Evolutionary conservation across 2,113 vertebrate species (phyloP).

Genomic region (Python bivittatus): DNA sequence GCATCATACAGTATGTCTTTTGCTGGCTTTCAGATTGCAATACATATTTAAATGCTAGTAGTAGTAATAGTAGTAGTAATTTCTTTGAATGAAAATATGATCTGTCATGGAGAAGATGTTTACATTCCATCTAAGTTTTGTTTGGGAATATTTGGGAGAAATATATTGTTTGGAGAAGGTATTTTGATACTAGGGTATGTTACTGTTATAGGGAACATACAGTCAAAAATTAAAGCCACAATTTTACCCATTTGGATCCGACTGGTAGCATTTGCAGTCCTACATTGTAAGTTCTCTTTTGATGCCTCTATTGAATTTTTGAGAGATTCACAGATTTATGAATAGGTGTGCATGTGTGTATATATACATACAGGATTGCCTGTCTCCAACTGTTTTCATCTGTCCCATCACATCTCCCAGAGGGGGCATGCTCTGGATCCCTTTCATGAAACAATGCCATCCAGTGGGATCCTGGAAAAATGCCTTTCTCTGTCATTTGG

Average conservation of each 20-base stretch:
- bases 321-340: not conserved
- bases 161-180: not conserved
- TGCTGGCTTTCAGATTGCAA: not conserved
- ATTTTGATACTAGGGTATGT: not conserved
- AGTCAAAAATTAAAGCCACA: not conserved
- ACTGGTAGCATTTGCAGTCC: not conserved
- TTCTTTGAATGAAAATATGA: not conserved
- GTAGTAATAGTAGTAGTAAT: not conserved
- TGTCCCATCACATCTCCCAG: not conserved
- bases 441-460: not conserved
- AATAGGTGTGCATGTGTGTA: not conserved
- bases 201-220: not conserved
- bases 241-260: too few relatives aligned
- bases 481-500: not conserved
- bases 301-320: not conserved
- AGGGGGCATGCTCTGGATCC: not conserved
- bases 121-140: not conserved
- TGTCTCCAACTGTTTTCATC: not conserved
- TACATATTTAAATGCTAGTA: not conserved
- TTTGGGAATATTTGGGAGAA: not conserved
- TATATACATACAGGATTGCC: not conserved
- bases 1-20: not conserved
- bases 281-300: not conserved
- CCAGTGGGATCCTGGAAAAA: not conserved
- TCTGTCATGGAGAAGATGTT: not conserved